Base-by-base conservation (phyloP, 35 echinoderm and acorn worm species). In the Antedon bifida region DNA sequence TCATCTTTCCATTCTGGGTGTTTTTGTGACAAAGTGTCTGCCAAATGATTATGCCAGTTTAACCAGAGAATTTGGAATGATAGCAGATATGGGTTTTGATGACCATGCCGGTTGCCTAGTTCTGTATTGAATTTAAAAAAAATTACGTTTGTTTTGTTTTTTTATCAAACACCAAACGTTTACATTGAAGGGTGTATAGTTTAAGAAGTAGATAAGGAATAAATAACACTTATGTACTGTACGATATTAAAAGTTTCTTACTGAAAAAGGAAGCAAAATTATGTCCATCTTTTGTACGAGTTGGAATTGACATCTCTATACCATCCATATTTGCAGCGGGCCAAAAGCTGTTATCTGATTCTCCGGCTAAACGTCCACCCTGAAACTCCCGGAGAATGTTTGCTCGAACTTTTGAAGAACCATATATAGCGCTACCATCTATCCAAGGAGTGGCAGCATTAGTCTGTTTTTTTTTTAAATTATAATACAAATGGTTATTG, bases 41-140 rank as follows among this genome's bases (percentile, higher is more conserved):
- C 86, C 79, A 79, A 87, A 29, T 35, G 16, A 17, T 87, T 87
- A 82, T 87, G 86, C 86, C 86, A 87, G 0, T 79, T 39, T 28
- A 56, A 87, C 26, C 81, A 87, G 12, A 87, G 36, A 34, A 87
- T 51, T 2, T 64, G 31, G 29, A 87, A 35, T 74, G 86, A 64
- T n/a, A 82, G 9, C 5, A 87, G 46, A 30, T 64, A 79, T 29
- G 86, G 86, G 73, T 87, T 87, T 34, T 87, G 78, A 73, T 87
- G 73, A 45, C 86, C 76, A 75, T 80, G 86, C 9, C 78, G 86
- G 39, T 87, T 87, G 1, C 86, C 86, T 39, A 86, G 29, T 32
- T 79, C 85, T 86, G 45, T 30, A 77, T 74, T 23, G 3, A 75
- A 84, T 34, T 17, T 31, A 3, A 33, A 7, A 31, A 79, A n/a